A percentile compares a stretch with the other conserved stretches of the same genome.
Evolutionary conservation across 2,113 vertebrate species (phyloP).

Genomic region (Anthoscopus minutus): DNA sequence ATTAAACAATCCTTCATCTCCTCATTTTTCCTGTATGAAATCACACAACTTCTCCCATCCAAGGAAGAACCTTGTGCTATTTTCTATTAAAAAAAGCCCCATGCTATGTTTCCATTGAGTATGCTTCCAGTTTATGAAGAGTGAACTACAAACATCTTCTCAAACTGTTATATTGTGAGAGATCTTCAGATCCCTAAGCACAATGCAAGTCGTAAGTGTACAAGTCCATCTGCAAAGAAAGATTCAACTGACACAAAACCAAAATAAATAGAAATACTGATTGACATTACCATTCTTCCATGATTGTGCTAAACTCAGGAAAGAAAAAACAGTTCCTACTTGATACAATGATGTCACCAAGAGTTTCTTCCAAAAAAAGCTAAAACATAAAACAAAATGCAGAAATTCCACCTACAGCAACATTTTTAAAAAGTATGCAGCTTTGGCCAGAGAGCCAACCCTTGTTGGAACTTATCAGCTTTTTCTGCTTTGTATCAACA

Average conservation of each 20-base stretch:
- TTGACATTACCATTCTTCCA: not conserved
- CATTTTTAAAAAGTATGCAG: not conserved
- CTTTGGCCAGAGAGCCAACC: not conserved
- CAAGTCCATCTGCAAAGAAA: not conserved
- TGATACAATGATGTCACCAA: not conserved
- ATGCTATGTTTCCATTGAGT: not conserved
- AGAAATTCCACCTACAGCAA: not conserved
- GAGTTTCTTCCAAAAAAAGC: not conserved
- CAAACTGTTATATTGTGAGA: not conserved
- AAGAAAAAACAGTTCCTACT: not conserved
- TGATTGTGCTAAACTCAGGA: not conserved
- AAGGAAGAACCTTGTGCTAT: not conserved
- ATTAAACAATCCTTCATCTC: constrained; percentile 25
- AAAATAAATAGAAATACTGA: not conserved
- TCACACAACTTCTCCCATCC: not conserved
- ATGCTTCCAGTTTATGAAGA: not conserved
- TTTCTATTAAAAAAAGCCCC: not conserved
- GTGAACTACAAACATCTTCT: not conserved
- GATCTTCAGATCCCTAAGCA: not conserved
- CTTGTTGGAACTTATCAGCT: not conserved
- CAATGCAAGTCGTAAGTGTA: not conserved
- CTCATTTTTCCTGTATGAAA: not conserved
- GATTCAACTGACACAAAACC: not conserved
- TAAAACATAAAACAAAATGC: not conserved
- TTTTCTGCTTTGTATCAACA: not conserved